These are phyloP conservation scores for Sarcophaga peregrina DNA, from an alignment of 1,140 invertebrate species.

Conservation along the genomic window DNA sequence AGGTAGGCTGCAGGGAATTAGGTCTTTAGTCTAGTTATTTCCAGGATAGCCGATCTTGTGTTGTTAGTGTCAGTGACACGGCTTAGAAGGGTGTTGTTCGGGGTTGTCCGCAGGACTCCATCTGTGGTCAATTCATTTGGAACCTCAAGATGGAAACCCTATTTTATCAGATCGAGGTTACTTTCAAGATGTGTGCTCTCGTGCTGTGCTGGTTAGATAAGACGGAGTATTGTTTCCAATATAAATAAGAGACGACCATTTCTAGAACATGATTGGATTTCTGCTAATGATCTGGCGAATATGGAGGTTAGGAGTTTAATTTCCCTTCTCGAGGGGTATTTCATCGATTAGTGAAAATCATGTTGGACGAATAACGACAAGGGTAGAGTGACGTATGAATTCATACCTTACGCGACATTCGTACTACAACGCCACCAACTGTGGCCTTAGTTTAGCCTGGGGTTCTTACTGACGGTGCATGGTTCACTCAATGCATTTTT, in stretches of 20 bases:
- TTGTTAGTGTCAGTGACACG: conserved; percentile 1
- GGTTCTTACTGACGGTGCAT: too few species aligned
- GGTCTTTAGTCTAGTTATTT: conserved; percentile 39
- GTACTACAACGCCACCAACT: background rate
- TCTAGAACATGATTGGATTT: too few species aligned
- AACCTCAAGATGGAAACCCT: conserved; percentile 53
- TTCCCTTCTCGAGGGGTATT: background rate
- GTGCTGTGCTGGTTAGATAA: conserved; percentile 43
- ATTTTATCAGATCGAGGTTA: conserved; percentile 4
- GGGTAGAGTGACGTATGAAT: conserved; percentile 23
- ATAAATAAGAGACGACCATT: background rate
- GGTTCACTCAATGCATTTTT: too few species aligned
- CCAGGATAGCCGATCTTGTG: conserved; percentile 5
- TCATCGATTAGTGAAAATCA: background rate
- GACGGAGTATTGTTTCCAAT: conserved; percentile 49
- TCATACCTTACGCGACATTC: conserved; percentile 26
- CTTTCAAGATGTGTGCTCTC: conserved; percentile 46
- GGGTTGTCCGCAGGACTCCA: conserved; percentile 48
- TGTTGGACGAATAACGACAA: conserved; percentile 13
- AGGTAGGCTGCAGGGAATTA: too few species aligned
- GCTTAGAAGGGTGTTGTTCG: conserved; percentile 37
- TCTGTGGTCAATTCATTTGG: too few species aligned
- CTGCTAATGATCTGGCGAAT: too few species aligned
- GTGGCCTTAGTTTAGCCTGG: background rate
- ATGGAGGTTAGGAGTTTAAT: too few species aligned